Percentiles rank a stretch among this genome's conserved stretches.
Conservation (phyloP, 2,113 vertebrate species). For the Sylvia atricapilla region DNA sequence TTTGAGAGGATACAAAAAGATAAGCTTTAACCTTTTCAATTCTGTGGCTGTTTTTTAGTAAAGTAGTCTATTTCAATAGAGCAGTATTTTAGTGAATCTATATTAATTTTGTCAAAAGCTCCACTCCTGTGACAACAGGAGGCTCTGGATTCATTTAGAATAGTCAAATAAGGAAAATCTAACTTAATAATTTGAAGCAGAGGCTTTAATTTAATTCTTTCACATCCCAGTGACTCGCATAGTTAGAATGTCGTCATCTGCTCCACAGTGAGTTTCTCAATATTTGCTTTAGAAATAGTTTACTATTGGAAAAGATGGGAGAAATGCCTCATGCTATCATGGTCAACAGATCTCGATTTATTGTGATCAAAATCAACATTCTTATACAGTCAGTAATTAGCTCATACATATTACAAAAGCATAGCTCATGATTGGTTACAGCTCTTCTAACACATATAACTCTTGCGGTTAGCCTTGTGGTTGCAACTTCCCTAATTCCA, state of each 20-base stretch:
- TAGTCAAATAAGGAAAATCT: neutral
- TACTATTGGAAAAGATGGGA: too few relatives aligned
- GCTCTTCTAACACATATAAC: too few relatives aligned
- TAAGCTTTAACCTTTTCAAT: neutral
- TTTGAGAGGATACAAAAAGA: neutral
- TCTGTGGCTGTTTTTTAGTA: neutral
- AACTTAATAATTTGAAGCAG: neutral
- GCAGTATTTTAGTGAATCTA: neutral
- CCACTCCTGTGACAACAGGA: neutral
- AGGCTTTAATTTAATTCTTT: conserved; percentile 4
- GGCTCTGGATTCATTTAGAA: neutral
- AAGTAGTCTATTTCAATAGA: neutral
- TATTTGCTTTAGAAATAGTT: neutral
- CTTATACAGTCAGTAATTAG: too few relatives aligned
- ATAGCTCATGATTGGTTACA: too few relatives aligned
- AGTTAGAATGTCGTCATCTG: neutral
- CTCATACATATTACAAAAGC: too few relatives aligned
- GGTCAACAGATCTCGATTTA: too few relatives aligned
- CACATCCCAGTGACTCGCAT: neutral
- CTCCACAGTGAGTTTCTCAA: neutral
- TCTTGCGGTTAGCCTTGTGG: too few relatives aligned
- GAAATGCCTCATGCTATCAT: too few relatives aligned
- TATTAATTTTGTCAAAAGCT: neutral
- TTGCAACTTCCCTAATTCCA: too few relatives aligned
- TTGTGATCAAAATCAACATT: too few relatives aligned